Conservation (phyloP, 2,113 vertebrate genomes). For the Cebidichthys violaceus region DNA sequence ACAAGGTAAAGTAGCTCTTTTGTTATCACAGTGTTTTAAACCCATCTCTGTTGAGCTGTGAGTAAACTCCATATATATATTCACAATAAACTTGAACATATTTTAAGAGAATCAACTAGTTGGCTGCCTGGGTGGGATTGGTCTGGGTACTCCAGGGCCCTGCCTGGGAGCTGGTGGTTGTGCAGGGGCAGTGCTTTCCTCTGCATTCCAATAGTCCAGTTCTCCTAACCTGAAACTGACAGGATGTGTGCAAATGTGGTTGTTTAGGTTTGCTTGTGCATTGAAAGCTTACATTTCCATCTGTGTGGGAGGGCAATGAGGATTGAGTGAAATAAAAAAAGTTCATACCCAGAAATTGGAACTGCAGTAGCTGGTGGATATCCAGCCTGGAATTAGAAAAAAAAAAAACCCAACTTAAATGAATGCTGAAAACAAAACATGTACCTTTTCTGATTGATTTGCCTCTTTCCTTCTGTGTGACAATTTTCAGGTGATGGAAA, state of each 20-base stretch:
- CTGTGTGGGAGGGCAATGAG: not conserved
- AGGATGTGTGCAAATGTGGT: not conserved
- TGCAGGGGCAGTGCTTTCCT: not conserved
- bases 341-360: conserved; percentile 59
- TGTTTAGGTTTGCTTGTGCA: not conserved
- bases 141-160: conserved; percentile 81
- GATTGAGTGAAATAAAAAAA: not conserved
- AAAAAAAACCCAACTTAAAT: not conserved
- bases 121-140: conserved; percentile 58
- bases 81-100: not conserved
- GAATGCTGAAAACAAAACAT: not conserved
- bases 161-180: conserved; percentile 48
- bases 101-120: not conserved
- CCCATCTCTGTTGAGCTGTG: not conserved
- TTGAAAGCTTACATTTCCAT: not conserved
- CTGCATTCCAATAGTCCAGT: conserved; percentile 58
- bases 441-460: not conserved
- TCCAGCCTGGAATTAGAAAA: conserved; percentile 51
- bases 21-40: conserved; percentile 35
- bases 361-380: conserved; percentile 23
- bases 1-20: not conserved
- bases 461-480: not conserved
- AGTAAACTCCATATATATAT: conserved; percentile 6
- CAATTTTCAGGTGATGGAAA: not conserved
- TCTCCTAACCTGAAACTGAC: conserved; percentile 72